Percentiles rank a stretch among this genome's conserved stretches.
Evolutionary conservation across 2,888 invertebrate genomes (phyloP).

Genomic region (Flexamia atlantica): DNA sequence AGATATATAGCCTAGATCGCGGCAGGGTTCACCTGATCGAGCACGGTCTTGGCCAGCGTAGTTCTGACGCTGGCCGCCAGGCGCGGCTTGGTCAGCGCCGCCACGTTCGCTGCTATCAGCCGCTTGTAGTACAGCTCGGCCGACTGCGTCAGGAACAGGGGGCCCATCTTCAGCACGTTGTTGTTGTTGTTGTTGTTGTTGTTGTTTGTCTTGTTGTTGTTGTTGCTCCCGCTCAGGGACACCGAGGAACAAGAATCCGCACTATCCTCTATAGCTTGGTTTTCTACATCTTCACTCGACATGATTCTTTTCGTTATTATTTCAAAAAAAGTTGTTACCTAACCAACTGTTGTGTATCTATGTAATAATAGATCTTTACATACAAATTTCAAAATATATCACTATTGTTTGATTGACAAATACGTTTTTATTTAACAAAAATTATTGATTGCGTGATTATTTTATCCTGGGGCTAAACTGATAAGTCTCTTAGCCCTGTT

Average conservation of each 20-base stretch:
- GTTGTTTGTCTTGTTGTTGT: conserved; percentile 53
- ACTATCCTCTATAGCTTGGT: conserved; percentile 56
- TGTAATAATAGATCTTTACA: too few species aligned
- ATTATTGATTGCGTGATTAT: not conserved
- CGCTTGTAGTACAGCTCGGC: conserved; percentile 71
- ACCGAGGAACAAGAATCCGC: conserved; percentile 62
- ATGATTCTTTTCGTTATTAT: conserved; percentile 1
- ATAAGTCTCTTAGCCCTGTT: not conserved
- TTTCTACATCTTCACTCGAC: conserved; percentile 53
- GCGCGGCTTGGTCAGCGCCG: conserved; percentile 66
- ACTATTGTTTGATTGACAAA: too few species aligned
- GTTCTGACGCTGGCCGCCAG: conserved; percentile 62
- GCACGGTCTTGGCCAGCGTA: conserved; percentile 57
- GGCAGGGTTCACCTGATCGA: conserved; percentile 65
- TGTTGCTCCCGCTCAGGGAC: conserved; percentile 6
- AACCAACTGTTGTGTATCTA: too few species aligned
- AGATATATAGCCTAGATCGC: too few species aligned
- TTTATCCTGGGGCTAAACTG: conserved; percentile 28
- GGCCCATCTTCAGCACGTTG: conserved; percentile 80
- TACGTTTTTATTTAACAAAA: too few species aligned
- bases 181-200: conserved; percentile 63
- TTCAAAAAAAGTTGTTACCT: too few species aligned
- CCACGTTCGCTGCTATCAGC: conserved; percentile 70
- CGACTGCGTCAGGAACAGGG: conserved; percentile 81
- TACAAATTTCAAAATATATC: too few species aligned